A percentile compares a stretch with the other conserved stretches of the same genome.
Evolutionary conservation across 2,888 invertebrate species (phyloP).

Genomic region (Platynereis dumerilii): DNA sequence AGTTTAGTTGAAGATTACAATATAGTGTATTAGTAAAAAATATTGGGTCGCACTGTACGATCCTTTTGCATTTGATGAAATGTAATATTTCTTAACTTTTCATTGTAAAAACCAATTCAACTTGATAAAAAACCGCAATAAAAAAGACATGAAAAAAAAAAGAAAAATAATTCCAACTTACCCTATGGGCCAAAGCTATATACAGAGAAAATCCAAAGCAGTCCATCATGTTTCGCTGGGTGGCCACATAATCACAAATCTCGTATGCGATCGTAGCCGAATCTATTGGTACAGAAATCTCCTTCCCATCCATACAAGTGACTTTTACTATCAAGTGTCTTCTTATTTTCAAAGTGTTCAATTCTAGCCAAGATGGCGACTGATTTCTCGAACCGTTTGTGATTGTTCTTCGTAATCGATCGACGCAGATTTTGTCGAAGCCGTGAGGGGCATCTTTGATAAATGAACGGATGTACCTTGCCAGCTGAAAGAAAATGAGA

Average conservation of each 20-base stretch:
- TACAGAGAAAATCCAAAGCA: slow-evolving; percentile 41
- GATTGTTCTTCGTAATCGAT: slow-evolving; percentile 19
- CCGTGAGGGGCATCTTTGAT: slow-evolving; percentile 29
- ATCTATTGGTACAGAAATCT: slow-evolving; percentile 34
- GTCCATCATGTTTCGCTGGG: slow-evolving; percentile 33
- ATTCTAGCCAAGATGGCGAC: slow-evolving; percentile 41
- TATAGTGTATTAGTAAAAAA: too few species aligned
- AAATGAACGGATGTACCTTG: slow-evolving; percentile 30
- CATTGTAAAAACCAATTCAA: too few species aligned
- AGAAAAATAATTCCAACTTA: too few species aligned
- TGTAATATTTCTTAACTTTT: too few species aligned
- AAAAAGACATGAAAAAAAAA: too few species aligned
- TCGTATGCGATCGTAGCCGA: slow-evolving; percentile 39
- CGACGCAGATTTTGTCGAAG: slow-evolving; percentile 31
- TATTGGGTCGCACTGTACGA: too few species aligned
- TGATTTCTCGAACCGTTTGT: slow-evolving; percentile 39
- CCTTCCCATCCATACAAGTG: slow-evolving; percentile 32
- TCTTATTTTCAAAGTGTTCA: slow-evolving; percentile 28
- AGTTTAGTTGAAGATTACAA: too few species aligned
- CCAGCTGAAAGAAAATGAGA: slow-evolving; percentile 11
- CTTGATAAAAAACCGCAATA: too few species aligned
- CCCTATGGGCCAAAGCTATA: slow-evolving; percentile 40
- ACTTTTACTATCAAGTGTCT: slow-evolving; percentile 38
- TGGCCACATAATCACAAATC: slow-evolving; percentile 33
- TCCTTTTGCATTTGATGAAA: too few species aligned